Percentiles rank a stretch among this genome's conserved stretches.
Conservation (phyloP, 64 coral and sea anemone genomes). For the Astreopora myriophthalma region DNA sequence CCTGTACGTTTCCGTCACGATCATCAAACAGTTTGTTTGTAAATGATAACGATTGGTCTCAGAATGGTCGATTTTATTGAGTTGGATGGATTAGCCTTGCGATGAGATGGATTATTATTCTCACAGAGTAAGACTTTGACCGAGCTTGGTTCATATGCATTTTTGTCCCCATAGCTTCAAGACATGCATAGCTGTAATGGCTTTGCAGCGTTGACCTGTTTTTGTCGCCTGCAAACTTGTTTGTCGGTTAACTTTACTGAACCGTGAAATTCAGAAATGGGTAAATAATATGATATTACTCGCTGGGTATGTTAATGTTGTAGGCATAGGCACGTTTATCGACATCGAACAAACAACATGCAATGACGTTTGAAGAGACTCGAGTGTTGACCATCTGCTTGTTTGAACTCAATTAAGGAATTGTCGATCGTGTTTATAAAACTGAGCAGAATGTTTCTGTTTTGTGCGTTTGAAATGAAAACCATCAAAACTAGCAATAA, state of each 20-base stretch:
- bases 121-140: not conserved
- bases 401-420: not conserved
- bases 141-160: not conserved
- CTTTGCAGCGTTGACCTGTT: not conserved
- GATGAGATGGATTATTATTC: not conserved
- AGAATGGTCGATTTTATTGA: not conserved
- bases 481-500: too few species aligned
- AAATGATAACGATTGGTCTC: not conserved
- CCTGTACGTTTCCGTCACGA: slow-evolving; percentile 17
- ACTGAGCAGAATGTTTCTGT: not conserved
- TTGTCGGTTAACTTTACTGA: not conserved
- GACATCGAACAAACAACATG: not conserved
- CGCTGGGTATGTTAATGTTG: not conserved
- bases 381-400: not conserved
- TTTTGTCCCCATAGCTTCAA: not conserved
- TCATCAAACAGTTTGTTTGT: not conserved
- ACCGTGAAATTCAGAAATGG: not conserved
- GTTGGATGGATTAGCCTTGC: not conserved
- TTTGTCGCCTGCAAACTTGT: not conserved
- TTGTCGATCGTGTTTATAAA: not conserved
- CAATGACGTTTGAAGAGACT: slow-evolving; percentile 6
- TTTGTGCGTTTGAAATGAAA: not conserved
- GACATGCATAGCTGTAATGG: not conserved
- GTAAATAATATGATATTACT: not conserved
- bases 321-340: not conserved